A percentile compares a stretch with the other conserved stretches of the same genome.
These are phyloP conservation scores for Ophioderma brevispina DNA, from an alignment of 35 echinoderm and acorn worm species.

Conservation along the genomic window DNA sequence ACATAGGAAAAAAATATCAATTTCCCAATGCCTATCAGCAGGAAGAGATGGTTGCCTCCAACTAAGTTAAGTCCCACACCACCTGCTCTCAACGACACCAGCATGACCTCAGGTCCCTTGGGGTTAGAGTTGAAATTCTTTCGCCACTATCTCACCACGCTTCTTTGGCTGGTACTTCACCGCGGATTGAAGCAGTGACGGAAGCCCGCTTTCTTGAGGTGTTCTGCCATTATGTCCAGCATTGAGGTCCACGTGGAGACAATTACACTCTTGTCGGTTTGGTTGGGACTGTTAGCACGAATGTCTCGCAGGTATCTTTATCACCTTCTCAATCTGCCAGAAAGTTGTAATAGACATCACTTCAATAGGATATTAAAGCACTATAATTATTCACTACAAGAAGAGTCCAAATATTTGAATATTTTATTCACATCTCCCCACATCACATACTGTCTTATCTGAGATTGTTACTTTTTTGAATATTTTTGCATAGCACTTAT, in stretches of 20 bases:
- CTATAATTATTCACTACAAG: too few relatives aligned
- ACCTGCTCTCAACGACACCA: conserved; percentile 87
- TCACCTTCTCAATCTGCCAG: conserved; percentile 77
- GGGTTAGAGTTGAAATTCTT: conserved; percentile 93
- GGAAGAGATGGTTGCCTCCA: conserved; percentile 93
- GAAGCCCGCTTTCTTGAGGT: conserved; percentile 63
- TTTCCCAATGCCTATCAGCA: conserved; percentile 97
- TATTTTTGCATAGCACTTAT: too few relatives aligned
- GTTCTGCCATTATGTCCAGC: conserved; percentile 79
- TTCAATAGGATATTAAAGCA: too few relatives aligned
- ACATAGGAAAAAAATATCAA: not conserved
- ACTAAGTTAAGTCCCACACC: conserved; percentile 93
- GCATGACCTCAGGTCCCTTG: conserved; percentile 73
- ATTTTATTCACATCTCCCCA: too few relatives aligned
- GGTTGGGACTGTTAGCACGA: not conserved
- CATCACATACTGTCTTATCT: too few relatives aligned
- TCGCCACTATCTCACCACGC: conserved; percentile 71
- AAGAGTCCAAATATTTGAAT: too few relatives aligned
- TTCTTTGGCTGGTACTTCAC: conserved; percentile 85
- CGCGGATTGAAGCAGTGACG: conserved; percentile 66
- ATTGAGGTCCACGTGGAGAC: conserved; percentile 98
- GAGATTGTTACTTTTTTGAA: too few relatives aligned
- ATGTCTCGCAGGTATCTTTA: conserved; percentile 53
- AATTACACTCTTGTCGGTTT: conserved; percentile 81
- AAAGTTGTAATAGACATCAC: too few relatives aligned